Percentiles rank a stretch among this genome's conserved stretches.
These are phyloP conservation scores for Muscicapa striata DNA, from an alignment of 2,797 vertebrate genomes.

Conservation along the genomic window DNA sequence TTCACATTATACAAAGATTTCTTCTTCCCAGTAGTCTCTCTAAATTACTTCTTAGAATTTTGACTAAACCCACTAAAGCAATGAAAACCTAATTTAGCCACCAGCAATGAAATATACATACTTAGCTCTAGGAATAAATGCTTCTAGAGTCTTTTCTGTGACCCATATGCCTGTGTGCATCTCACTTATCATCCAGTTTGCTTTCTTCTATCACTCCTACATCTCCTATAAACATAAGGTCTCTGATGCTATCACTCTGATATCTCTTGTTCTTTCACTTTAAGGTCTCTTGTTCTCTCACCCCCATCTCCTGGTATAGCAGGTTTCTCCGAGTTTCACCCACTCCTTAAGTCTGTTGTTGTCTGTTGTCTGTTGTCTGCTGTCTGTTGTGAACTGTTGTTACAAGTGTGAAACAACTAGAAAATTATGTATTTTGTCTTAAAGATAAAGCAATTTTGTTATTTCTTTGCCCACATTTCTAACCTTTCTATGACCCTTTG, in stretches of 20 bases:
- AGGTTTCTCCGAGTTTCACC: conserved; percentile 38
- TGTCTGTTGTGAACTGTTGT: conserved; percentile 2
- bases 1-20: not conserved
- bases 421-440: not conserved
- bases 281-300: conserved; percentile 24
- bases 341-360: conserved; percentile 19
- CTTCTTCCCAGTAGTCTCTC: not conserved
- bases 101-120: not conserved
- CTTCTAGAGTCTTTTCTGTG: not conserved
- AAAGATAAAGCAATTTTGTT: not conserved
- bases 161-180: not conserved
- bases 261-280: conserved; percentile 32
- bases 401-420: conserved; percentile 4
- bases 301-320: not conserved
- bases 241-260: not conserved
- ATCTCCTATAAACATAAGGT: not conserved
- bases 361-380: not conserved
- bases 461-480: not conserved
- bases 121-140: not conserved
- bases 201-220: conserved; percentile 7
- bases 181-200: not conserved
- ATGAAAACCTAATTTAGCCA: not conserved
- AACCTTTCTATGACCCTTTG: conserved; percentile 8
- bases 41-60: not conserved
- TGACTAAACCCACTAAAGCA: not conserved